Conservation (phyloP, 2,888 invertebrate species). For the Merodon equestris region DNA sequence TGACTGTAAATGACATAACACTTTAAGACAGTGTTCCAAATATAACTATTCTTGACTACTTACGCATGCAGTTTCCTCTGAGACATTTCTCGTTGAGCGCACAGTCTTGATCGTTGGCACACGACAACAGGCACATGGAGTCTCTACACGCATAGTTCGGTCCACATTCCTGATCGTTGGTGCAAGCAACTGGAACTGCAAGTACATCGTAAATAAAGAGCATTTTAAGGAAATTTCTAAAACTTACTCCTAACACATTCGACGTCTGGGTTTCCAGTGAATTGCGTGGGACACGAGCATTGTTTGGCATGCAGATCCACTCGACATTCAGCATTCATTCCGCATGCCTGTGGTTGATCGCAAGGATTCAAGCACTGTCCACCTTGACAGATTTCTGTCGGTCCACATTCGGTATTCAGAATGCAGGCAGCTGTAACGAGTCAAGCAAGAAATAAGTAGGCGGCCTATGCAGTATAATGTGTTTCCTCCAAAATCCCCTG, state of each 20-base stretch:
- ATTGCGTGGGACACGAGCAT: conserved; percentile 91
- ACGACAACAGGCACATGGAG: conserved; percentile 89
- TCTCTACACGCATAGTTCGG: conserved; percentile 87
- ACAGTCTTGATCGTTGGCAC: conserved; percentile 88
- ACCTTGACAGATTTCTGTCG: conserved; percentile 88
- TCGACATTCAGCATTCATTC: conserved; percentile 89
- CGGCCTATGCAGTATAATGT: neutral
- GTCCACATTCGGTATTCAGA: conserved; percentile 88
- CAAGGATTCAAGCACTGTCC: conserved; percentile 92
- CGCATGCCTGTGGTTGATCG: conserved; percentile 87
- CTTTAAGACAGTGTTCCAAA: neutral
- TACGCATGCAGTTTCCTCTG: conserved; percentile 88
- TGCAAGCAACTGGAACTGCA: conserved; percentile 88
- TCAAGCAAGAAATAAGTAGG: conserved; percentile 23
- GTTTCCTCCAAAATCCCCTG: conserved; percentile 54
- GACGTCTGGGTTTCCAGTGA: conserved; percentile 90
- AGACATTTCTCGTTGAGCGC: conserved; percentile 94
- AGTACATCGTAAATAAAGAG: neutral
- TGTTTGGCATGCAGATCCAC: conserved; percentile 86
- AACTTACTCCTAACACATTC: conserved; percentile 90
- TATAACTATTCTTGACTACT: conserved; percentile 78
- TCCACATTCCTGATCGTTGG: conserved; percentile 84
- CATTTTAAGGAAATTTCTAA: neutral
- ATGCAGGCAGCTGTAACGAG: conserved; percentile 85
- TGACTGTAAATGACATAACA: conserved; percentile 80